Conservation (phyloP, 1,140 invertebrate species). For the Lethocerus indicus region DNA sequence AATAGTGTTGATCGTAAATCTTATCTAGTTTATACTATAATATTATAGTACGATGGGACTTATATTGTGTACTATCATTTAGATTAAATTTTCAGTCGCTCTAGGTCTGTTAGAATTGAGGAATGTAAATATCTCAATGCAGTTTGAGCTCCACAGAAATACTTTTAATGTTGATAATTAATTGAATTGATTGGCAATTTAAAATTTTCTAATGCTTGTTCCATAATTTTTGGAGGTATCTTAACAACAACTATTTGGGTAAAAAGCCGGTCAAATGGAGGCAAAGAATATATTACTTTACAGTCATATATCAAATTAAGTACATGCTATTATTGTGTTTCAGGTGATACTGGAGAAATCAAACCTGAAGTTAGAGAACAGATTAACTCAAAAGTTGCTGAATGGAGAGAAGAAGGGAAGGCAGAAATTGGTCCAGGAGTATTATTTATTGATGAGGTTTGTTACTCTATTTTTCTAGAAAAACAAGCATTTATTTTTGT, state of each 20-base stretch:
- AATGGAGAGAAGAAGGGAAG: slow-evolving; percentile 98
- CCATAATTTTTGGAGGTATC: too few species aligned
- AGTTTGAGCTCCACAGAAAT: not conserved
- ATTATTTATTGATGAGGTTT: slow-evolving; percentile 74
- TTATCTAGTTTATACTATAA: too few species aligned
- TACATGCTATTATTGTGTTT: slow-evolving; percentile 7
- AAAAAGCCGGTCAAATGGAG: too few species aligned
- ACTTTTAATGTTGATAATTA: too few species aligned
- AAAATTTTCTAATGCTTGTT: not conserved
- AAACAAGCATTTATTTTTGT: too few species aligned
- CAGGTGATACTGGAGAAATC: slow-evolving; percentile 96
- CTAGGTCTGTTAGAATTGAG: too few species aligned
- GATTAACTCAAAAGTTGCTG: slow-evolving; percentile 94
- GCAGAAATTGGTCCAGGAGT: slow-evolving; percentile 96
- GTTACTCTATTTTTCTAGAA: too few species aligned
- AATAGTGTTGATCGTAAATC: too few species aligned
- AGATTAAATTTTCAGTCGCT: not conserved
- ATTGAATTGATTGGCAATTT: too few species aligned
- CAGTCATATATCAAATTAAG: not conserved
- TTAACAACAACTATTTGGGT: too few species aligned
- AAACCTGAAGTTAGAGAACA: slow-evolving; percentile 95
- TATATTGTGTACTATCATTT: not conserved
- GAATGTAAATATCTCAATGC: too few species aligned
- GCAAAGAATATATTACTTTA: not conserved
- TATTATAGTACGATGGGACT: too few species aligned